A percentile compares a stretch with the other conserved stretches of the same genome.
phyloP scores from a whole-genome alignment of 2,797 vertebrate species.

The Halcyon leucocephala region DNA sequence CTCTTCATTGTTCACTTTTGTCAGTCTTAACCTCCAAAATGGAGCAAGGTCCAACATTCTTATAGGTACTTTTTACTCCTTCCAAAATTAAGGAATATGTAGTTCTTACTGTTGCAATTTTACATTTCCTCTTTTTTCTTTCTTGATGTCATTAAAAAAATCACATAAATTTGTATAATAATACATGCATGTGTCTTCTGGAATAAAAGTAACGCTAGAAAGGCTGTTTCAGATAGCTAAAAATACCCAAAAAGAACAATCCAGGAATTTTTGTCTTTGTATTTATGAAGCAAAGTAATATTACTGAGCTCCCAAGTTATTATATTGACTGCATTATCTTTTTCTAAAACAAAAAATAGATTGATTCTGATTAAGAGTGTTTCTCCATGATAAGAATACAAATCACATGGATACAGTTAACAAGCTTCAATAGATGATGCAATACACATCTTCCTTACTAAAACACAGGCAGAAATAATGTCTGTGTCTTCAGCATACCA shows the following conservation, averaged over 20 bases:
- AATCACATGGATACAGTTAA: background rate
- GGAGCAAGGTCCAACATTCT: background rate
- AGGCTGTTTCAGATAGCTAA: background rate
- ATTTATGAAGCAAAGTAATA: background rate
- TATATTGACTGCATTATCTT: background rate
- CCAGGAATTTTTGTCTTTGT: background rate
- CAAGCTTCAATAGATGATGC: background rate
- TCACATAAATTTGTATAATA: background rate
- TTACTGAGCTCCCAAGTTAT: background rate
- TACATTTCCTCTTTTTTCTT: background rate
- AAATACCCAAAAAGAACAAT: background rate
- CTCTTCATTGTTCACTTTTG: background rate
- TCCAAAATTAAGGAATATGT: background rate
- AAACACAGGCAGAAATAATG: background rate
- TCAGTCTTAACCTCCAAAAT: background rate
- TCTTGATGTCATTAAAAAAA: background rate
- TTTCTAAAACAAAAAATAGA: background rate
- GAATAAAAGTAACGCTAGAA: background rate
- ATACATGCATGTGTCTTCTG: background rate
- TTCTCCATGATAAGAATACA: background rate
- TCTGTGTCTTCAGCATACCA: background rate
- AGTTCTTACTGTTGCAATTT: background rate
- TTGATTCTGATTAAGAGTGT: background rate
- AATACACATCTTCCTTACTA: background rate
- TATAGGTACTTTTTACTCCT: background rate